Base-by-base conservation (phyloP, 2,113 vertebrate species). In the Hystrix cristata region DNA sequence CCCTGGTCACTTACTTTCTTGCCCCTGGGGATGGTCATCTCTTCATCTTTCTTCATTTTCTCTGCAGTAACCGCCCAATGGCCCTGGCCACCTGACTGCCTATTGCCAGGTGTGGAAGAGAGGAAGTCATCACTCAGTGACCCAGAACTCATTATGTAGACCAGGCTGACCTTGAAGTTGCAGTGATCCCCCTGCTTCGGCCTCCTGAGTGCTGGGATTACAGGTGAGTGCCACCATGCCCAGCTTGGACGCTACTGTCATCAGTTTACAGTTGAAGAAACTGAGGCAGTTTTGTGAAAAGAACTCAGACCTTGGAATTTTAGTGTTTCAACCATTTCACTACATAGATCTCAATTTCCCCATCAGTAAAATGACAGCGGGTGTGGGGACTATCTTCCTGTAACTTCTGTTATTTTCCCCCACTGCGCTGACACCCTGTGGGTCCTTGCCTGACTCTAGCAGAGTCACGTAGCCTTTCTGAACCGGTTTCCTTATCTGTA, bases 21-120 rank as follows among this genome's bases (percentile, higher is more conserved):
- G 19, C 6, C 14, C 3, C 27, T 10, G 18, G 9, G 13, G 1
- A 4, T 2, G 27, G 19, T 1, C 0, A 0, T 34, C 60, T 7
- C 14, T 21, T 51, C 7, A 3, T 4, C 87, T 38, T 38, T 23
- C 62, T 31, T 18, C 31, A 18, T 34, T 64, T 34, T 23, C 53
- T 43, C 4, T 25, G 18, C 2, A 10, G 12, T 0, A 7, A 27
- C 60, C 10, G 27, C 38, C 12, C 7, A 5, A 34, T 2, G 31
- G 31, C 34, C 31, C 31, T 14, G 55, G 46, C 16, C n/a, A 1
- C 23, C 12, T 4, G 46, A 18, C 79, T 34, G 48, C 48, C 65
- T 10, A 12, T 9, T 57, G 82, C 29, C 11, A 2, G 0, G 86
- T 64, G 55, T 29, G 86, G 27, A 29, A 7, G 8, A 64, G 0